phyloP scores from a whole-genome alignment of 2,888 invertebrate genomes.

The Andrena trimmerana region DNA sequence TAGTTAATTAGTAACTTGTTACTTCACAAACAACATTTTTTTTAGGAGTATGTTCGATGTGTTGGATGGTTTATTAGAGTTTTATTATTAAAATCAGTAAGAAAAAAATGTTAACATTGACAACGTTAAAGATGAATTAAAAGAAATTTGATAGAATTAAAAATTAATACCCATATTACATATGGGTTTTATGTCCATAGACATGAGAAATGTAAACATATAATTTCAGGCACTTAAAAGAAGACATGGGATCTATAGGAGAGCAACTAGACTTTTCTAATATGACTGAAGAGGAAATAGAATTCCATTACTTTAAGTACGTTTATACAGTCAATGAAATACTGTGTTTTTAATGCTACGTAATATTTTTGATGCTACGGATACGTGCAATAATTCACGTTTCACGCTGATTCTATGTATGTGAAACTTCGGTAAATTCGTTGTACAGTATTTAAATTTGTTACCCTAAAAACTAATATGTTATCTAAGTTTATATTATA shows the following conservation, averaged over 20 bases:
- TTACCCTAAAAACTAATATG: background rate
- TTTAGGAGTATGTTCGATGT: constrained; percentile 1
- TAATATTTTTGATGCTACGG: background rate
- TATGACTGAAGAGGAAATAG: constrained; percentile 94
- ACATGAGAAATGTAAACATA: background rate
- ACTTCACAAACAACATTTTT: background rate
- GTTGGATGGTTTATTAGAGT: background rate
- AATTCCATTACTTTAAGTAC: constrained; percentile 93
- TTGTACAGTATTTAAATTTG: background rate
- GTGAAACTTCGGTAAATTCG: background rate
- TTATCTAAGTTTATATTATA: background rate
- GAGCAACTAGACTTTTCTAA: constrained; percentile 88
- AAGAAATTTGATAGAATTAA: too few species aligned
- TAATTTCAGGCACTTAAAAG: constrained; percentile 90
- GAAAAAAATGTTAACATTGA: too few species aligned
- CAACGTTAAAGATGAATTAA: too few species aligned
- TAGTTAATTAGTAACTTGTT: constrained; percentile 56
- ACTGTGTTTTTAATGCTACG: background rate
- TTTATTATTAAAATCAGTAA: too few species aligned
- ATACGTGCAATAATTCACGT: background rate
- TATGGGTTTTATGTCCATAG: background rate
- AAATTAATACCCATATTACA: too few species aligned
- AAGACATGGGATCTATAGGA: constrained; percentile 90
- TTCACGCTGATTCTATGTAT: background rate
- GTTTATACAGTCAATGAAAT: constrained; percentile 46